Evolutionary conservation across 2,888 invertebrate genomes (phyloP).

Genomic region (Ceratothoa steindachneri): DNA sequence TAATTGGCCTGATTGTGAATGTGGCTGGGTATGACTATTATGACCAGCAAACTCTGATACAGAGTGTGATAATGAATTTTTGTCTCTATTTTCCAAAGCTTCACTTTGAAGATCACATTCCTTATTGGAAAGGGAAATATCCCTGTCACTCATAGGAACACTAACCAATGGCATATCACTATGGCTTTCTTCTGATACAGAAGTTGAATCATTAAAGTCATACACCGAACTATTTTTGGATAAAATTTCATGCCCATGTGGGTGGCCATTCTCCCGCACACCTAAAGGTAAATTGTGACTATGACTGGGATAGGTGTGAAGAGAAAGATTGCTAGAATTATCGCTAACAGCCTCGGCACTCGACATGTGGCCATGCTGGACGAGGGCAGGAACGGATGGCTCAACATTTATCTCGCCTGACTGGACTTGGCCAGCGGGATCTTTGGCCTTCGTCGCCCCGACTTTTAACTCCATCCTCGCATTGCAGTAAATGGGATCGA

Average conservation of each 20-base stretch:
- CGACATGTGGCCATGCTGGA: neutral
- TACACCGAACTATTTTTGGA: conserved; percentile 35
- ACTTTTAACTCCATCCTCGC: conserved; percentile 24
- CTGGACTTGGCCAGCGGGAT: neutral
- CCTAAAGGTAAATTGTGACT: conserved; percentile 4
- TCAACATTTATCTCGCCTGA: conserved; percentile 9
- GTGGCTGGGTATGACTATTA: conserved; percentile 1
- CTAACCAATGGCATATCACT: conserved; percentile 4
- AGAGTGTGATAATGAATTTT: conserved; percentile 2
- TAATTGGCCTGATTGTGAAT: neutral
- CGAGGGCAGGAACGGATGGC: neutral
- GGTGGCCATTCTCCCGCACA: conserved; percentile 4
- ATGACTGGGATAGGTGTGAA: conserved; percentile 7
- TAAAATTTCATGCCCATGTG: neutral
- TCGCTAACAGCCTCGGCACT: neutral
- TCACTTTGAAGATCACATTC: conserved; percentile 10
- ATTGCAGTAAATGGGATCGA: neutral
- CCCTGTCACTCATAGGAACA: conserved; percentile 8
- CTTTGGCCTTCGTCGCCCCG: conserved; percentile 4
- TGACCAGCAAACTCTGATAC: conserved; percentile 13
- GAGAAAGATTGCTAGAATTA: neutral
- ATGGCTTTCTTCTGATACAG: conserved; percentile 12
- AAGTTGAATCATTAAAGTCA: conserved; percentile 32
- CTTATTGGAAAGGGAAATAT: neutral
- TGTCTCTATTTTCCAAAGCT: neutral